phyloP scores from a whole-genome alignment of 2,113 vertebrate species.

The Caretta caretta region DNA sequence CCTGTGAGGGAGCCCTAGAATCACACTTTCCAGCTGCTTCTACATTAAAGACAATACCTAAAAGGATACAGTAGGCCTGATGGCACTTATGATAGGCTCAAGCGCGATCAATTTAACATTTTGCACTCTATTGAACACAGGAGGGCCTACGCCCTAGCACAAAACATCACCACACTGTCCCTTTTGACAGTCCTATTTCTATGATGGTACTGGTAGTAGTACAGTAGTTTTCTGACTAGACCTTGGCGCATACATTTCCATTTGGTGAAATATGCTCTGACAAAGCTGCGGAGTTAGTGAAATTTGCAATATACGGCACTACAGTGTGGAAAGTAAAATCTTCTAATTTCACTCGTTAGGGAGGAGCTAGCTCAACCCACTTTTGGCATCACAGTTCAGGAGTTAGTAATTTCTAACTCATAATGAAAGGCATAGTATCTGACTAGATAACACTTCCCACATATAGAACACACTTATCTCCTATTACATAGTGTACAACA shows the following conservation, averaged over 20 bases:
- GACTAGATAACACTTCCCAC: slow-evolving; percentile 3
- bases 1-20: background rate
- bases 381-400: slow-evolving; percentile 52
- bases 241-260: background rate
- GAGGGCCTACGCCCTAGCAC: background rate
- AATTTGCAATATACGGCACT: background rate
- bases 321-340: background rate
- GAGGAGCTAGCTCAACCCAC: slow-evolving; percentile 42
- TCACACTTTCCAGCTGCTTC: background rate
- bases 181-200: background rate
- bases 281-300: background rate
- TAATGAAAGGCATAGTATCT: slow-evolving; percentile 11
- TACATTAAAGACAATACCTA: background rate
- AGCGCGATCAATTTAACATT: background rate
- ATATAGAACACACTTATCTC: background rate
- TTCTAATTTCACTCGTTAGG: background rate
- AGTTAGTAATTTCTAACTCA: background rate
- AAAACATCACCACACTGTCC: background rate
- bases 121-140: rapidly evolving
- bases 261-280: background rate
- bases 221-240: background rate
- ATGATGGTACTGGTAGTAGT: background rate
- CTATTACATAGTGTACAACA: background rate
- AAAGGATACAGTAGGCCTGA: background rate
- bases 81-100: rapidly evolving